Evolutionary conservation across 2,888 invertebrate genomes (phyloP), one percentile per base, ranked within the genome.

Genomic region (Ecliptopera silaceata): DNA sequence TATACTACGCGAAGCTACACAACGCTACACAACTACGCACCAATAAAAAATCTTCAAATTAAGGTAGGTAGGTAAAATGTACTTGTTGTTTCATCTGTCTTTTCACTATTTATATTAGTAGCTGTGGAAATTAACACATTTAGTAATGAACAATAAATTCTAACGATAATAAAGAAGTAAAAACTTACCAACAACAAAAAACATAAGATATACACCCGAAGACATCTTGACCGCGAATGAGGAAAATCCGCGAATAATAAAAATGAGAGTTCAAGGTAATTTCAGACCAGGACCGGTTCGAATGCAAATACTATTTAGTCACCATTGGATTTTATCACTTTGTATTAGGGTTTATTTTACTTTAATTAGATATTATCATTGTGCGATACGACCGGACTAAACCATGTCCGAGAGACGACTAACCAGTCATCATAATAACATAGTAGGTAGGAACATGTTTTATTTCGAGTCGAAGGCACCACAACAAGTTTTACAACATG

Each of bases 131-230:
- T 8, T 26, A 26, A 8, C 6, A 26, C 26, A 20, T 26, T 26
- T 8, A 8, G 26, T 8, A 26, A n/a, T n/a, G n/a, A n/a, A 26
- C 26, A 26, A 26, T 26, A 26, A 8, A 8, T 8, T 8, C n/a
- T n/a, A n/a, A 6, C 20, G 4, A 13, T 38, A 39, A 59, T 67
- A 66, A 65, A n/a, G n/a, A n/a, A n/a, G n/a, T n/a, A n/a, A 41
- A 59, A 75, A 86, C 89, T 90, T 64, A 90, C 89, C 89, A 58
- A 82, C 72, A 79, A 84, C 72, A 80, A 86, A 82, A 75, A 87
- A 69, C 59, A 82, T 63, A 59, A 80, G 71, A 71, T 66, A 76
- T 66, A 81, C 72, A 69, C 69, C 72, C 52, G 73, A 66, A 77
- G 71, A 72, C 89, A 89, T 90, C 77, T 72, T 70, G 70, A 67